Percentiles rank a stretch among this genome's conserved stretches.
These are phyloP conservation scores for Ennomos erosarius DNA, from an alignment of 2,888 invertebrate genomes.

Conservation along the genomic window DNA sequence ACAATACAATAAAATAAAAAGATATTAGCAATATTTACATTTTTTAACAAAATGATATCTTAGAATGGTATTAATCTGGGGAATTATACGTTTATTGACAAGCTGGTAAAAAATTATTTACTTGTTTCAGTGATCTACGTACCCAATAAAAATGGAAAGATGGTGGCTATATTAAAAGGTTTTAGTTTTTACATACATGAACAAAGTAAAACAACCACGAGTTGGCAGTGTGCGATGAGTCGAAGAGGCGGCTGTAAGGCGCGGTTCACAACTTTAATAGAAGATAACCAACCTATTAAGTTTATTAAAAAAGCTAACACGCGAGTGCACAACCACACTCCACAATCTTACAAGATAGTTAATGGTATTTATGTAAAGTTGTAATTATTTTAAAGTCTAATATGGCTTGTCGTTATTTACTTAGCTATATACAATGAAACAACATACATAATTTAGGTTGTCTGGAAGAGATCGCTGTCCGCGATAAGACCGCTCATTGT, in stretches of 20 bases:
- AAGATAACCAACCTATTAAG: background rate
- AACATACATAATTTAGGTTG: too few species aligned
- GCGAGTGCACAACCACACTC: conserved; percentile 26
- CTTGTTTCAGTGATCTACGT: conserved; percentile 17
- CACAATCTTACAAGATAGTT: conserved; percentile 21
- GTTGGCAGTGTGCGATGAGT: conserved; percentile 43
- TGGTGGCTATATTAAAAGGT: conserved; percentile 28
- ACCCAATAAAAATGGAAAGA: conserved; percentile 23
- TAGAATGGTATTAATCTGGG: too few species aligned
- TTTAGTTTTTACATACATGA: conserved; percentile 21
- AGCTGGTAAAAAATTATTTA: too few species aligned
- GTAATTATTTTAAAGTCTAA: too few species aligned
- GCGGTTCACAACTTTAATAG: conserved; percentile 20
- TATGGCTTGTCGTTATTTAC: too few species aligned
- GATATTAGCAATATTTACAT: too few species aligned
- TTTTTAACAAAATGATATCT: too few species aligned
- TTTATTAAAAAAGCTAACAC: conserved; percentile 17
- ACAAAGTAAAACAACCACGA: background rate
- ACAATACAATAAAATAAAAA: too few species aligned
- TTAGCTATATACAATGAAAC: too few species aligned
- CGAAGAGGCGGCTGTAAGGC: conserved; percentile 32
- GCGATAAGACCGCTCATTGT: too few species aligned
- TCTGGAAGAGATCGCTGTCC: too few species aligned
- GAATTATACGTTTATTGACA: too few species aligned
- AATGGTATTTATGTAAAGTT: conserved; percentile 18